These are phyloP conservation scores for Furcifer pardalis DNA, from an alignment of 2,797 vertebrate species.

Conservation along the genomic window DNA sequence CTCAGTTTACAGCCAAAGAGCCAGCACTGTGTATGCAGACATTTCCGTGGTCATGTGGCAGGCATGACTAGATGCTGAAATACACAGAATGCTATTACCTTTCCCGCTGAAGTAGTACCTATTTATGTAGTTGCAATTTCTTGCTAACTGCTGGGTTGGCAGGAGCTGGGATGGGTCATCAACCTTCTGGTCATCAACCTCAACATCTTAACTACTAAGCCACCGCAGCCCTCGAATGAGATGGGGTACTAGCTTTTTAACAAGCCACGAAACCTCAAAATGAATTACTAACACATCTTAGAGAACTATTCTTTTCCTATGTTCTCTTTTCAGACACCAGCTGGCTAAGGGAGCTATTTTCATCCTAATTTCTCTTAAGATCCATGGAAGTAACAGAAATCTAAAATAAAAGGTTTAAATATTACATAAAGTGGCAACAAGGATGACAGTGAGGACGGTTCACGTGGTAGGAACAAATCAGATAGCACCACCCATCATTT, in stretches of 20 bases:
- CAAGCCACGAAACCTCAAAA: not conserved
- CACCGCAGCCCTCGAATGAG: too few species aligned
- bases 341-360: not conserved
- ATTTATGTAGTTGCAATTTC: too few species aligned
- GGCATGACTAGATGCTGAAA: too few species aligned
- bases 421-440: not conserved
- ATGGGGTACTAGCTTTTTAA: not conserved
- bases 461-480: not conserved
- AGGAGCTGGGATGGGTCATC: too few species aligned
- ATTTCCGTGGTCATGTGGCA: too few species aligned
- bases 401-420: slow-evolving; percentile 34
- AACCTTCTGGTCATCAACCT: too few species aligned
- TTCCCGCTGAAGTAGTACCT: too few species aligned
- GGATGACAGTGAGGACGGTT: not conserved
- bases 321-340: not conserved
- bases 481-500: not conserved
- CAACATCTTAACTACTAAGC: too few species aligned
- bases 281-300: not conserved
- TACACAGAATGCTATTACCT: too few species aligned
- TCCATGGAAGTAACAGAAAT: slow-evolving; percentile 40
- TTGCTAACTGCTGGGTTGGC: too few species aligned
- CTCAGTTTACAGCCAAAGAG: too few species aligned
- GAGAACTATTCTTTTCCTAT: not conserved
- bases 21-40: too few species aligned
- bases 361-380: slow-evolving; percentile 3